Evolutionary conservation across 1,140 invertebrate species (phyloP).

Genomic region (Drepana arcuata): DNA sequence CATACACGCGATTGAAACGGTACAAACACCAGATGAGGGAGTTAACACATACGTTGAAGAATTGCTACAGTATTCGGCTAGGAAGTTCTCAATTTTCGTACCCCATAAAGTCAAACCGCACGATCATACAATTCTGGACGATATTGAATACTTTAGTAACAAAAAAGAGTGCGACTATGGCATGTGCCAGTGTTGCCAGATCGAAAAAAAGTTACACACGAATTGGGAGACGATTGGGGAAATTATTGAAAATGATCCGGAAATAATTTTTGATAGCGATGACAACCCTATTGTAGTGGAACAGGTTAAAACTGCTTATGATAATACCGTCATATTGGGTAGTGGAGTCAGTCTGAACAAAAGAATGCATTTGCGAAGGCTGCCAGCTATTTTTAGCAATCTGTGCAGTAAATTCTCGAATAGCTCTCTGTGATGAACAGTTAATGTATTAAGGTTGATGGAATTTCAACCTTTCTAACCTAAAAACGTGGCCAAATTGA

Average conservation of each 20-base stretch:
- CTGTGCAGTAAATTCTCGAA: constrained; percentile 37
- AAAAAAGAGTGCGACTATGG: constrained; percentile 60
- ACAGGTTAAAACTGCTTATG: constrained; percentile 13
- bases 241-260: constrained; percentile 61
- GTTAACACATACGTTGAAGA: constrained; percentile 36
- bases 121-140: constrained; percentile 54
- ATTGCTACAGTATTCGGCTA: constrained; percentile 38
- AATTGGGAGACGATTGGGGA: constrained; percentile 59
- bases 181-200: constrained; percentile 48
- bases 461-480: too few species aligned
- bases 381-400: constrained; percentile 34
- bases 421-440: constrained; percentile 17
- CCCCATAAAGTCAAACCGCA: constrained; percentile 28
- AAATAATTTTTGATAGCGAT: constrained; percentile 59
- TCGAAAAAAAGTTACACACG: constrained; percentile 38
- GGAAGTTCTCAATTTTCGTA: constrained; percentile 49
- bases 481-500: too few species aligned
- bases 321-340: constrained; percentile 3
- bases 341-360: constrained; percentile 15
- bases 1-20: constrained; percentile 18
- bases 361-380: constrained; percentile 22
- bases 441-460: too few species aligned
- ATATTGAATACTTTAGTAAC: constrained; percentile 47
- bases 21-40: constrained; percentile 32
- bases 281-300: constrained; percentile 49